These are phyloP conservation scores for Spodoptera littoralis DNA, from an alignment of 2,888 invertebrate genomes.

Conservation along the genomic window DNA sequence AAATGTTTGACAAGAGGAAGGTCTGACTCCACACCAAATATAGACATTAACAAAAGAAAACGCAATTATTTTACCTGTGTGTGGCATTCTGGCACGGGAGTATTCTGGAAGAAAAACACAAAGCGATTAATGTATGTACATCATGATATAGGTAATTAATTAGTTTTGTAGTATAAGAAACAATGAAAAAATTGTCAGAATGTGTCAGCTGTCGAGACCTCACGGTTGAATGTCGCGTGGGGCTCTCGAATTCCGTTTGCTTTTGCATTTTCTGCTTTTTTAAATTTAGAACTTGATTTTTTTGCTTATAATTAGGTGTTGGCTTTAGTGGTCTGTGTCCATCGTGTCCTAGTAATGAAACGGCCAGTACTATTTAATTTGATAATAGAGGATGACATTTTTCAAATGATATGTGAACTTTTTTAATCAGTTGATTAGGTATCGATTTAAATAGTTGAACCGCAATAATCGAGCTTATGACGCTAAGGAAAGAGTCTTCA, in stretches of 20 bases:
- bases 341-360: no score
- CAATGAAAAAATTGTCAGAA: conserved; percentile 25
- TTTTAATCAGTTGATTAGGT: no score
- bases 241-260: conserved; percentile 5
- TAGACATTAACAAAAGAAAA: conserved; percentile 17
- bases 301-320: background rate
- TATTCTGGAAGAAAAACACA: conserved; percentile 60
- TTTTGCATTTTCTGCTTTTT: conserved; percentile 4
- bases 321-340: no score
- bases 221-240: conserved; percentile 29
- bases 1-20: conserved; percentile 4
- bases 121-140: conserved; percentile 35
- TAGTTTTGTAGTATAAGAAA: conserved; percentile 7
- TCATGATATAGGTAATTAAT: conserved; percentile 41
- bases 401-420: no score
- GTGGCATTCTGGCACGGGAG: conserved; percentile 74
- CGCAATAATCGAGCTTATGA: no score
- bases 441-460: no score
- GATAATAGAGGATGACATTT: no score
- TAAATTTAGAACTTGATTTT: background rate
- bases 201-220: conserved; percentile 44
- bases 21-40: background rate
- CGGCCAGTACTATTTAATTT: no score
- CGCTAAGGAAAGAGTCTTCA: no score
- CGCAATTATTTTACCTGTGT: conserved; percentile 75